These are phyloP conservation scores for Poecilia picta DNA, from an alignment of 2,797 vertebrate genomes.

Conservation along the genomic window DNA sequence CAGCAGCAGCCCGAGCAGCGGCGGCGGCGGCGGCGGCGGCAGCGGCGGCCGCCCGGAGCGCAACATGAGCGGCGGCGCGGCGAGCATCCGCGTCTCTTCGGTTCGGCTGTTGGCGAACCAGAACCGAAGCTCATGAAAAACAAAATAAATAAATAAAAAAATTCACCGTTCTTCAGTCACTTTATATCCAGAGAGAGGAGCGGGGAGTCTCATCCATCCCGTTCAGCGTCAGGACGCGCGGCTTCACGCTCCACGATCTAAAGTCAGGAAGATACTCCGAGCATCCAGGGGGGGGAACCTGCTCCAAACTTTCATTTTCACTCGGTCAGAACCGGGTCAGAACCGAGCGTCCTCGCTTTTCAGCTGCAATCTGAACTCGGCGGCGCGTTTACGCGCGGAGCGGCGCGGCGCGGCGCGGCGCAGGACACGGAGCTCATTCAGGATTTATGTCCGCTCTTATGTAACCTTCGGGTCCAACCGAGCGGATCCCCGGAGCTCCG, in stretches of 20 bases:
- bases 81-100: conserved; percentile 44
- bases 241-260: conserved; percentile 1
- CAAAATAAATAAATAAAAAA: too few species aligned
- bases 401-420: not conserved
- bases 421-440: conserved; percentile 2
- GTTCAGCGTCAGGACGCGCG: conserved; percentile 1
- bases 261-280: not conserved
- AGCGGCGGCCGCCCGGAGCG: conserved; percentile 50
- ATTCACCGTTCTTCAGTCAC: not conserved
- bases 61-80: conserved; percentile 43
- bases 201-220: conserved; percentile 3
- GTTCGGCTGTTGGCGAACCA: conserved; percentile 23
- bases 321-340: conserved; percentile 23
- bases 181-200: conserved; percentile 6
- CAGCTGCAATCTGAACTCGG: not conserved
- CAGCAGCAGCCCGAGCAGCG: conserved; percentile 75
- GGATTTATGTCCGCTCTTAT: conserved; percentile 17
- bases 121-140: conserved; percentile 32
- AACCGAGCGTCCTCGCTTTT: conserved; percentile 22
- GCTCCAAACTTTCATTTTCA: conserved; percentile 49
- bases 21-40: conserved; percentile 66
- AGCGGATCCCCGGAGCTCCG: not conserved
- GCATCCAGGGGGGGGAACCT: conserved; percentile 15
- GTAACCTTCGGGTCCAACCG: conserved; percentile 5
- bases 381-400: conserved; percentile 23